Conservation (phyloP, 2,888 invertebrate species). For the Megaustenia siamemsis region DNA sequence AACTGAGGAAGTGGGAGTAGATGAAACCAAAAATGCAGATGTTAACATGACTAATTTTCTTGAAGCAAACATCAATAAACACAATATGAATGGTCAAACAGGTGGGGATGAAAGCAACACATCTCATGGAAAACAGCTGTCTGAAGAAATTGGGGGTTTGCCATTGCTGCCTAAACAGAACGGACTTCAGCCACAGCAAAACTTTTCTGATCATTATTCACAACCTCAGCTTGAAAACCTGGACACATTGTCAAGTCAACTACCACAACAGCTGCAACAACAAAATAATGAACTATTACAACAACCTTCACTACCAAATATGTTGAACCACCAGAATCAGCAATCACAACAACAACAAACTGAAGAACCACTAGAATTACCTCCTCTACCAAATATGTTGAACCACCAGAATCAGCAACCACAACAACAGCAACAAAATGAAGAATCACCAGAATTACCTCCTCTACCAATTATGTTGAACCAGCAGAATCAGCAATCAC, state of each 20-base stretch:
- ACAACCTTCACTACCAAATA: background rate
- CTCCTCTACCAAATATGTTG: background rate
- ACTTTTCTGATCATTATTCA: no score
- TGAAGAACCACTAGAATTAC: background rate
- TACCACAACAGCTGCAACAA: conserved; percentile 2
- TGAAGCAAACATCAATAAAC: background rate
- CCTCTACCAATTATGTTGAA: no score
- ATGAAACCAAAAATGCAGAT: background rate
- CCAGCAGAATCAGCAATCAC: background rate
- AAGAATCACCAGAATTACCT: background rate
- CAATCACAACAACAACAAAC: background rate
- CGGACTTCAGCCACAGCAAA: background rate
- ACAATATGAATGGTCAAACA: background rate
- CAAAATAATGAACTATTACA: background rate
- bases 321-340: background rate
- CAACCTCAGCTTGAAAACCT: no score
- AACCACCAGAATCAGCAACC: background rate
- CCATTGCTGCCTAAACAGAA: background rate
- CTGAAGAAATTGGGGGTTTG: background rate
- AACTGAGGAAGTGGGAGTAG: background rate
- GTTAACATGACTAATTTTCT: background rate
- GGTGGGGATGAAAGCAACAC: background rate
- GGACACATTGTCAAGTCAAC: background rate
- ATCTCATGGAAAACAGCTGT: background rate
- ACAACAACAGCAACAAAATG: background rate